These are phyloP conservation scores for Stenoptilia bipunctidactyla DNA, from an alignment of 2,888 invertebrate genomes.

Conservation along the genomic window DNA sequence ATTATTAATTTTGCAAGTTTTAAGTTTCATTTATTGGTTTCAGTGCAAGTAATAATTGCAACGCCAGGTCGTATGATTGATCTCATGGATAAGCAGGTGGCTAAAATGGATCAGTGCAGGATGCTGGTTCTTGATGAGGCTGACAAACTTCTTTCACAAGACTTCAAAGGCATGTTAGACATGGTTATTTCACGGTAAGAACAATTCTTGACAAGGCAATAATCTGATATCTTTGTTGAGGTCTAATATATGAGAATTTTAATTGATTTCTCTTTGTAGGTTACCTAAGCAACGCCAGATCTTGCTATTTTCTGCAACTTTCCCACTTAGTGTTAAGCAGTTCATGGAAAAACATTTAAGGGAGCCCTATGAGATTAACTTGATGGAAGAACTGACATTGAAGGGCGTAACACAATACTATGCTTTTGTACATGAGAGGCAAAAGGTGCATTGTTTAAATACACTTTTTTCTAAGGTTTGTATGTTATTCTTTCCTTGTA, in stretches of 20 bases:
- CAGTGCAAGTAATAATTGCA: conserved; percentile 98
- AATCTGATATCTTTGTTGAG: no score
- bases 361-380: conserved; percentile 98
- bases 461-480: conserved; percentile 97
- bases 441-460: conserved; percentile 99
- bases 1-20: conserved; percentile 1
- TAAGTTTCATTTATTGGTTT: conserved; percentile 24
- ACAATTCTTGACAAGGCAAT: no score
- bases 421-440: conserved; percentile 99
- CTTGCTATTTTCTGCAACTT: conserved; percentile 98
- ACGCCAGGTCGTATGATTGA: conserved; percentile 99
- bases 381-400: conserved; percentile 99
- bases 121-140: conserved; percentile 99
- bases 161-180: conserved; percentile 99
- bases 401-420: conserved; percentile 99
- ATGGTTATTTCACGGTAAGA: conserved; percentile 83
- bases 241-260: background rate
- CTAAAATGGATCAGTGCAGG: conserved; percentile 95
- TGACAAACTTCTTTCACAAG: conserved; percentile 98
- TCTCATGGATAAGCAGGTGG: conserved; percentile 97
- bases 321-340: conserved; percentile 97
- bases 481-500: no score
- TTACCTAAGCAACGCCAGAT: conserved; percentile 97
- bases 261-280: conserved; percentile 56
- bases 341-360: conserved; percentile 98